Base-by-base conservation (phyloP, 2,888 invertebrate species). In the Polydesmus complanatus region DNA sequence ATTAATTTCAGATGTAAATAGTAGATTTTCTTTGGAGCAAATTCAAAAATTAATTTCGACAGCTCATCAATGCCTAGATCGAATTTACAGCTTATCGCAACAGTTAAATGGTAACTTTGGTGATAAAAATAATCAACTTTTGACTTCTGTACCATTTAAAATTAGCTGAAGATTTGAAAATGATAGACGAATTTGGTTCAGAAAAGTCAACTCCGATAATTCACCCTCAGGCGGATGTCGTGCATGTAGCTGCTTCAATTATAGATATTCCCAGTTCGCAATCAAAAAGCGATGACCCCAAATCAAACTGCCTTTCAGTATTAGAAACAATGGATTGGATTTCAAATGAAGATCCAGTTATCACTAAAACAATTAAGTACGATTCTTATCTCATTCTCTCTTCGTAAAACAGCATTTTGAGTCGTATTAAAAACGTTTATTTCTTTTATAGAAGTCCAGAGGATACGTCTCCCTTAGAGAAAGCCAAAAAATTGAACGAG, bases 401-500 rank as follows among this genome's bases (percentile, higher is more conserved):
- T n/a, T n/a, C n/a, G n/a, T n/a, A n/a, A n/a, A n/a, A n/a, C n/a
- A n/a, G n/a, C n/a, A n/a, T n/a, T n/a, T n/a, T n/a, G n/a, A n/a
- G n/a, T n/a, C n/a, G n/a, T n/a, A n/a, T 37, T 37, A 8, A 8
- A 5, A 37, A 37, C 37, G 37, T 37, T 37, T 37, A 19, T 51
- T 56, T 48, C 27, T 54, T 2, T 37, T 1, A 3, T 22, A 54
- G 23, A 26, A 55, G 55, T 21, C 26, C 23, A 11, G 50, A 52
- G 49, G 27, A 25, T 18, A 8, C 49, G n/a, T 62, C 56, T 18
- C 63, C 63, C 5, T 27, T 63, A 52, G 63, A 63, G 48, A 58
- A 50, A 56, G 61, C 62, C n/a, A 23, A 63, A 51, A 27, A 25
- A n/a, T 59, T 61, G 58, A 63, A 63, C 27, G 21, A 56, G 23